phyloP scores from a whole-genome alignment of 2,113 vertebrate genomes.

The Mugil cephalus region DNA sequence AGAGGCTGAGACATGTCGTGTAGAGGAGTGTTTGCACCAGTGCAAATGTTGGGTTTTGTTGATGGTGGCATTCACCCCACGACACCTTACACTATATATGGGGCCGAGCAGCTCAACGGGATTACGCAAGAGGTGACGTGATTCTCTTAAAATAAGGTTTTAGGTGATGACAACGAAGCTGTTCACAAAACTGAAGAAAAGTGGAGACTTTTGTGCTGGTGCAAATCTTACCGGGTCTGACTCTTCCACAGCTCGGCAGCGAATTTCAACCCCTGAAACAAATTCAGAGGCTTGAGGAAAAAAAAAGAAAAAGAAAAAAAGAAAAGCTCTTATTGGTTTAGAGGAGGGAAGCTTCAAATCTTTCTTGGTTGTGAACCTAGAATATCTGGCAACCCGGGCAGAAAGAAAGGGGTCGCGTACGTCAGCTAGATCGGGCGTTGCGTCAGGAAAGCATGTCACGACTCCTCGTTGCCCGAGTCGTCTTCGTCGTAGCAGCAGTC shows the following conservation, averaged over 20 bases:
- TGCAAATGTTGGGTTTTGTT: slow-evolving; percentile 58
- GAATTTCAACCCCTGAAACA: slow-evolving; percentile 48
- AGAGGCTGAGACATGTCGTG: slow-evolving; percentile 41
- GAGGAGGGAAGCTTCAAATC: slow-evolving; percentile 69
- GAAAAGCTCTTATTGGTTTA: slow-evolving; percentile 66
- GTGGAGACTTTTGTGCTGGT: slow-evolving; percentile 74
- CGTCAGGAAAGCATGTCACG: slow-evolving; percentile 84
- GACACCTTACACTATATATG: slow-evolving; percentile 29
- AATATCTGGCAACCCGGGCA: slow-evolving; percentile 62
- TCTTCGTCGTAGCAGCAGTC: slow-evolving; percentile 94
- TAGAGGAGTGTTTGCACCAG: slow-evolving; percentile 71
- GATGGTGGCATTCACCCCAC: slow-evolving; percentile 49
- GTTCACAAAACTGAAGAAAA: slow-evolving; percentile 31
- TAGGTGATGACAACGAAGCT: slow-evolving; percentile 37
- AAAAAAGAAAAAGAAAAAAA: too few species aligned
- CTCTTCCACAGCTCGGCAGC: slow-evolving; percentile 46
- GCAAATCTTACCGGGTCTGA: slow-evolving; percentile 71
- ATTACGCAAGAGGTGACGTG: slow-evolving; percentile 21
- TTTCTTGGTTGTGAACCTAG: slow-evolving; percentile 63
- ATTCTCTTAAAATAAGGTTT: slow-evolving; percentile 53
- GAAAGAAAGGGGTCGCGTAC: slow-evolving; percentile 43
- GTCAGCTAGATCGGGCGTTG: slow-evolving; percentile 39
- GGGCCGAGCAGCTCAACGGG: slow-evolving; percentile 3
- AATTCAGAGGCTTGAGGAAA: slow-evolving; percentile 53
- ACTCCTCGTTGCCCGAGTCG: slow-evolving; percentile 95